These are phyloP conservation scores for Ormyrus nitidulus DNA, from an alignment of 2,888 invertebrate genomes.

Conservation along the genomic window DNA sequence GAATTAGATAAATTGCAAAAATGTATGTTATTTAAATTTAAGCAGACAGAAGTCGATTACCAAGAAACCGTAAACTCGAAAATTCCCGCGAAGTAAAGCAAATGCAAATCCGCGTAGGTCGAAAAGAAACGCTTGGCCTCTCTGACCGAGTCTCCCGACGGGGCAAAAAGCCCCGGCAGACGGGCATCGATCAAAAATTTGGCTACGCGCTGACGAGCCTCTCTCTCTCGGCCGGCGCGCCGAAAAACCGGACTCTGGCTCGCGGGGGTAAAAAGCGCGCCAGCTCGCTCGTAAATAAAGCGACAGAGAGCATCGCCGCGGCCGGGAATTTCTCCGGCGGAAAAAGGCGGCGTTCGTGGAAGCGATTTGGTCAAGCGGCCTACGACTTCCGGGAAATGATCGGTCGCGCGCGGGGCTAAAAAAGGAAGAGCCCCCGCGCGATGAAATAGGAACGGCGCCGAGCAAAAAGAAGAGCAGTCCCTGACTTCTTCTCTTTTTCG, in stretches of 20 bases:
- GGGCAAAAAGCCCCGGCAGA: conserved; percentile 29
- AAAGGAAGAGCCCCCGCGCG: background rate
- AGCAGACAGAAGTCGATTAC: too few species aligned
- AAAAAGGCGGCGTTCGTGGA: conserved; percentile 57
- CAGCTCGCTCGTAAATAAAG: conserved; percentile 40
- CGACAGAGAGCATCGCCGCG: background rate
- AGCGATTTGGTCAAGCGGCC: conserved; percentile 61
- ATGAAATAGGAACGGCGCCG: background rate
- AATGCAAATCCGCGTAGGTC: conserved; percentile 2
- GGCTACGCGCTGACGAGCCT: conserved; percentile 27
- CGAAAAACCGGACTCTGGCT: too few species aligned
- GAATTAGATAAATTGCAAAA: too few species aligned
- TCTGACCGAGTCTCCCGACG: too few species aligned
- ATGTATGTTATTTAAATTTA: too few species aligned
- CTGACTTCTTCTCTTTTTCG: background rate
- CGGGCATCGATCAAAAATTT: conserved; percentile 49
- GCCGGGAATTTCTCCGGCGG: conserved; percentile 15
- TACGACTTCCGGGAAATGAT: conserved; percentile 64
- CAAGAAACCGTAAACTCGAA: too few species aligned
- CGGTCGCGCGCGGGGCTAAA: conserved; percentile 1
- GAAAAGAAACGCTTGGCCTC: background rate
- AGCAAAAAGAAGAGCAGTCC: background rate
- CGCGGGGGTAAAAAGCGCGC: conserved; percentile 6
- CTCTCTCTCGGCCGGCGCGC: conserved; percentile 57
- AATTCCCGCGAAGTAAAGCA: background rate